Evolutionary conservation across 92 coral and sea anemone species (phyloP).

Genomic region (Palythoa caribaeorum): DNA sequence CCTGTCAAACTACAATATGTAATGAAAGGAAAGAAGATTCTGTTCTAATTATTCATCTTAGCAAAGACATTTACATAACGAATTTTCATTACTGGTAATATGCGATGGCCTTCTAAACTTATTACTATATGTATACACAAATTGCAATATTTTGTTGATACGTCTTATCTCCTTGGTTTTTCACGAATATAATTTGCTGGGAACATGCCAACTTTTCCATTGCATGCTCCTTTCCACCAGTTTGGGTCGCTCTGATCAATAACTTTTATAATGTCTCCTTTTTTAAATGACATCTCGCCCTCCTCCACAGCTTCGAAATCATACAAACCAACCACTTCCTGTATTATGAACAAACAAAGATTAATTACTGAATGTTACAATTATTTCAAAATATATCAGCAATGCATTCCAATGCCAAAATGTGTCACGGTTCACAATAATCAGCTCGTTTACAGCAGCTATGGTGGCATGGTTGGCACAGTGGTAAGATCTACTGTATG

Average conservation of each 20-base stretch:
- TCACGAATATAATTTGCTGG: conserved; percentile 85
- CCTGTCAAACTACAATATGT: too few relatives aligned
- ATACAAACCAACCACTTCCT: conserved; percentile 52
- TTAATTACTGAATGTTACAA: too few relatives aligned
- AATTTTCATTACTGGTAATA: not conserved
- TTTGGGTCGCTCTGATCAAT: conserved; percentile 78
- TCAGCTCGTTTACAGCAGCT: too few relatives aligned
- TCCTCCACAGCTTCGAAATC: conserved; percentile 89
- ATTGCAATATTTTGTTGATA: not conserved
- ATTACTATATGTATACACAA: not conserved
- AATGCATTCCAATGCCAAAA: too few relatives aligned
- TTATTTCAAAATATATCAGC: too few relatives aligned
- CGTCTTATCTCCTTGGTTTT: conserved; percentile 17
- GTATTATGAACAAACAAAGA: conserved; percentile 1
- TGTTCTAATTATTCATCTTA: too few relatives aligned
- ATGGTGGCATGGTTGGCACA: too few relatives aligned
- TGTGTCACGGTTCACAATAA: too few relatives aligned
- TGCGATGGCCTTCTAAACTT: not conserved
- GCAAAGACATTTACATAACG: too few relatives aligned
- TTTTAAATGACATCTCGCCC: conserved; percentile 85
- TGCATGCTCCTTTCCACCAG: conserved; percentile 92
- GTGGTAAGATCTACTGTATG: too few relatives aligned
- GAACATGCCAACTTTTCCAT: conserved; percentile 77
- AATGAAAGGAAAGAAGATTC: too few relatives aligned
- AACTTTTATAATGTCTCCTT: conserved; percentile 85